A percentile compares a stretch with the other conserved stretches of the same genome.
phyloP scores from a whole-genome alignment of 92 coral and sea anemone species.

The Chrysogorgia sp. region DNA sequence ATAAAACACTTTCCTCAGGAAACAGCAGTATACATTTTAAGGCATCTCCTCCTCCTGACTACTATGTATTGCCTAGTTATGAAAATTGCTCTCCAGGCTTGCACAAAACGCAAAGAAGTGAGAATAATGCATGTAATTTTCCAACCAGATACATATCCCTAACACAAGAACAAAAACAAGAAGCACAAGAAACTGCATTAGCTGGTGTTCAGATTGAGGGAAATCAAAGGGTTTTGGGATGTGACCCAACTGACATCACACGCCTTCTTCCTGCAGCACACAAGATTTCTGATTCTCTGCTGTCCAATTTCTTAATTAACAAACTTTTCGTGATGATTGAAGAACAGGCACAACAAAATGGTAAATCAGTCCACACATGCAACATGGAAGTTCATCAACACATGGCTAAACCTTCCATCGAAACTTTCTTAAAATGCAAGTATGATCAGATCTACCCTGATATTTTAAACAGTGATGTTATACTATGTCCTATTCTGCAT shows the following conservation, averaged over 20 bases:
- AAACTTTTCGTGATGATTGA: conserved; percentile 48
- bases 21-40: too few relatives aligned
- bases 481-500: conserved; percentile 56
- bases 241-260: conserved; percentile 43
- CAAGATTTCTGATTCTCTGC: conserved; percentile 38
- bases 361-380: conserved; percentile 31
- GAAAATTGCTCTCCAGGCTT: too few relatives aligned
- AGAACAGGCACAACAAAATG: conserved; percentile 36
- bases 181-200: too few relatives aligned
- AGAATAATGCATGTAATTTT: too few relatives aligned
- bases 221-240: conserved; percentile 46
- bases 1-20: too few relatives aligned
- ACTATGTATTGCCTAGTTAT: too few relatives aligned
- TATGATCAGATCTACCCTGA: conserved; percentile 37
- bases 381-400: conserved; percentile 50
- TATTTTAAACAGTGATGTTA: conserved; percentile 36
- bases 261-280: conserved; percentile 49
- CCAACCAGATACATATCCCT: too few relatives aligned
- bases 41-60: too few relatives aligned
- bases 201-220: conserved; percentile 24
- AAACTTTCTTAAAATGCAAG: conserved; percentile 23
- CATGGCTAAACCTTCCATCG: conserved; percentile 43
- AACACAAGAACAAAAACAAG: too few relatives aligned
- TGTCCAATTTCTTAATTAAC: conserved; percentile 55
- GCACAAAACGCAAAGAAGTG: too few relatives aligned